Evolutionary conservation across 2,113 vertebrate genomes (phyloP).

Genomic region (Amphiprion ocellaris): DNA sequence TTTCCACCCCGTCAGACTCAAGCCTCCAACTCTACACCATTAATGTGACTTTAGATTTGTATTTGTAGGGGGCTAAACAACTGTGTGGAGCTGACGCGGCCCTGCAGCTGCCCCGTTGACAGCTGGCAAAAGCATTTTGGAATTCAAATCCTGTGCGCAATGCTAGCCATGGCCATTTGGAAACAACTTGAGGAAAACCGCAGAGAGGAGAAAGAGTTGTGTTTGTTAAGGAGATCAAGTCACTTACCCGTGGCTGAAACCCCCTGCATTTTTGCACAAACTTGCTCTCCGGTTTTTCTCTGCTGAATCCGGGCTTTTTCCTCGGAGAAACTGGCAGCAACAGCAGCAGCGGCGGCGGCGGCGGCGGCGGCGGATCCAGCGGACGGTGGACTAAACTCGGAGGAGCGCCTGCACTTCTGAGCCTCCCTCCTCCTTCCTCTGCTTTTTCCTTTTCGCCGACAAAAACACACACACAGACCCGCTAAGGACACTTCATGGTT

Average conservation of each 20-base stretch:
- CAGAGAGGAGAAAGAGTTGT: not conserved
- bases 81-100: constrained; percentile 26
- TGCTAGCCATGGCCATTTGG: constrained; percentile 44
- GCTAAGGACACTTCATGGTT: constrained; percentile 36
- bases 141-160: constrained; percentile 65
- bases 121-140: constrained; percentile 75
- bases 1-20: no score
- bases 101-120: constrained; percentile 78
- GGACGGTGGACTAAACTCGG: constrained; percentile 43
- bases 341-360: constrained; percentile 47
- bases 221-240: not conserved
- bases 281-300: constrained; percentile 51
- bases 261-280: constrained; percentile 80
- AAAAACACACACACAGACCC: not conserved
- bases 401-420: constrained; percentile 60
- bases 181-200: constrained; percentile 48
- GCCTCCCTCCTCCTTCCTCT: constrained; percentile 7
- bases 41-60: no score
- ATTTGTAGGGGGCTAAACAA: no score
- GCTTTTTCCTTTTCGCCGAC: constrained; percentile 39
- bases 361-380: constrained; percentile 49
- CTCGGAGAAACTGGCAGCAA: constrained; percentile 52
- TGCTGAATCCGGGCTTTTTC: constrained; percentile 55
- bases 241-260: constrained; percentile 78
- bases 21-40: constrained; percentile 53